Evolutionary conservation across 1,140 invertebrate genomes (phyloP).

Genomic region (Eupristina koningsbergeri): DNA sequence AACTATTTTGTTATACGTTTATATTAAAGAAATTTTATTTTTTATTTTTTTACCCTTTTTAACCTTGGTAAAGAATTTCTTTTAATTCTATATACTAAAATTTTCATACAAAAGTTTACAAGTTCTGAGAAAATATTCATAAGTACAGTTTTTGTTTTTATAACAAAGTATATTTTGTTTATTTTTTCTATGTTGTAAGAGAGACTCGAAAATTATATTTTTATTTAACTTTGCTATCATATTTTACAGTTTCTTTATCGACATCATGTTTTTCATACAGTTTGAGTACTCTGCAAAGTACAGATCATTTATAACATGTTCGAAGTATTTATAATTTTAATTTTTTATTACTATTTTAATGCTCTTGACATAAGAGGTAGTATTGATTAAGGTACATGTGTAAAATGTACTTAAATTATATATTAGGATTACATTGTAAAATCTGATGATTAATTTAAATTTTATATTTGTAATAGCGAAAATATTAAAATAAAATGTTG

Average conservation of each 20-base stretch:
- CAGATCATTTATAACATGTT: conserved; percentile 35
- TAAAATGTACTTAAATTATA: conserved; percentile 53
- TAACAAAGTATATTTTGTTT: conserved; percentile 37
- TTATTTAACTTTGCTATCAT: conserved; percentile 32
- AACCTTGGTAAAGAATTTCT: conserved; percentile 16
- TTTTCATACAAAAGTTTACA: conserved; percentile 32
- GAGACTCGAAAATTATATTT: conserved; percentile 46
- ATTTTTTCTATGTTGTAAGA: conserved; percentile 35
- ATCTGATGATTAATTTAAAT: conserved; percentile 1
- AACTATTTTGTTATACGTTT: no score
- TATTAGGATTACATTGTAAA: conserved; percentile 12
- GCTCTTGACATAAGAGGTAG: conserved; percentile 56
- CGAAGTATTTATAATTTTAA: conserved; percentile 34
- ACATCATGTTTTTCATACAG: conserved; percentile 8
- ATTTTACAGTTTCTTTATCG: conserved; percentile 31
- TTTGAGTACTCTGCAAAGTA: conserved; percentile 22
- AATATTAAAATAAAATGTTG: conserved; percentile 19
- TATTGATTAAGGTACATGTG: conserved; percentile 59
- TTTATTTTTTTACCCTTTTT: neutral
- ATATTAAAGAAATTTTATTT: conserved; percentile 10
- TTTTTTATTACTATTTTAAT: conserved; percentile 40
- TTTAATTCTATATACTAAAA: conserved; percentile 3
- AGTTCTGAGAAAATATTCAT: conserved; percentile 1
- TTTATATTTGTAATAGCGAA: neutral
- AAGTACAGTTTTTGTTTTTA: conserved; percentile 25